Conservation (phyloP, 2,888 invertebrate species). For the Tipula vernalis region DNA sequence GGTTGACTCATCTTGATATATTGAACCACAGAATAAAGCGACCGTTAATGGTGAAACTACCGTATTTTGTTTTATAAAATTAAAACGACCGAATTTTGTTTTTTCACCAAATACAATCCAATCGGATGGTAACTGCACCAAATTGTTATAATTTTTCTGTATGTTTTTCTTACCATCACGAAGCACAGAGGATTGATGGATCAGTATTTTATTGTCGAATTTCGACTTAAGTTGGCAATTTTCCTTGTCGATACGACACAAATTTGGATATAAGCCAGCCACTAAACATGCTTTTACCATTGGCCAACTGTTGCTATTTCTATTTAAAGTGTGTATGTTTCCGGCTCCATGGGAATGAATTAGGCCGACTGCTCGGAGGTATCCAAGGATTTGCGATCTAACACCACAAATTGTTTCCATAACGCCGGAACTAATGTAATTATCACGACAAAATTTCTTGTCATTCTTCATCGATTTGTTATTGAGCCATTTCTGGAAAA, state of each 20-base stretch:
- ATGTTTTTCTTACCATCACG: conserved; percentile 15
- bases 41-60: conserved; percentile 70
- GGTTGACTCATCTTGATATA: conserved; percentile 27
- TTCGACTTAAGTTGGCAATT: conserved; percentile 49
- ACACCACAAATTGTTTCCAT: conserved; percentile 87
- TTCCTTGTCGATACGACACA: conserved; percentile 60
- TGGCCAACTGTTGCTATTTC: conserved; percentile 76
- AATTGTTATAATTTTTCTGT: background rate
- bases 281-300: conserved; percentile 81
- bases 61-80: conserved; percentile 67
- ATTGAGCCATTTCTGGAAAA: conserved; percentile 60
- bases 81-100: conserved; percentile 52
- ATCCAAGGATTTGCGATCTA: conserved; percentile 68
- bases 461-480: conserved; percentile 50
- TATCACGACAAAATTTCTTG: conserved; percentile 56
- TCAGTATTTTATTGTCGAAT: conserved; percentile 41
- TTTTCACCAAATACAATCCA: conserved; percentile 86
- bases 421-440: conserved; percentile 63
- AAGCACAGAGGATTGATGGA: conserved; percentile 47
- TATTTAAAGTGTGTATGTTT: conserved; percentile 68
- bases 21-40: conserved; percentile 45
- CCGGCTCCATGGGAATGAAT: conserved; percentile 52
- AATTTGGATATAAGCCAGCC: conserved; percentile 81
- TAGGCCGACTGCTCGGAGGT: conserved; percentile 42
- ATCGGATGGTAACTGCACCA: conserved; percentile 47